Base-by-base conservation (phyloP, 2,888 invertebrate species). In the Xestia xanthographa region DNA sequence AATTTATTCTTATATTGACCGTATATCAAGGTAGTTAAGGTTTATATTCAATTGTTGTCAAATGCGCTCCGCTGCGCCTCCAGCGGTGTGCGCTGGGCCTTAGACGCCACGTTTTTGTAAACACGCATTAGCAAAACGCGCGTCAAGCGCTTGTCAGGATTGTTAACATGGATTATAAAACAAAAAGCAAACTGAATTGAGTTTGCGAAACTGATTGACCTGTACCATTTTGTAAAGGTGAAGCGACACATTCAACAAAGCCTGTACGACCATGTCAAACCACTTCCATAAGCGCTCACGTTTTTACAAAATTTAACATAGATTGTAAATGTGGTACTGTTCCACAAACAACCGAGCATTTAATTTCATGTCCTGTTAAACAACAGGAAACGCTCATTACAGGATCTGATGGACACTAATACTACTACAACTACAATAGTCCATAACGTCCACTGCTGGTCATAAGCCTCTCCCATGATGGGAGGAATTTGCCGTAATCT, bases 91-190 rank as follows among this genome's bases (percentile, higher is more conserved):
- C n/a, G n/a, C n/a, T n/a, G n/a, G n/a, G n/a, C n/a, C n/a, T n/a
- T n/a, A 20, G n/a, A 65, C 58, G 68, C 0, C 48, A 22, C 17
- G 11, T 67, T 65, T 41, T 62, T 70, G 78, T 82, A 72, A 85
- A 66, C 74, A 48, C 71, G 56, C 83, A 77, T 75, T 70, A 86
- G 79, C 78, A 84, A 83, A 84, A 83, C 66, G 75, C 83, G 75
- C 86, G 84, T 79, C 86, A 84, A 84, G 86, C 85, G 86, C 86
- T 71, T 45, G 74, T 79, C 72, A 83, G 62, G 83, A 65, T 72
- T 79, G 69, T 79, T 82, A 75, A 78, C 41, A 83, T 84, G 26
- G 34, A 38, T 14, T 34, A 79, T n/a, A 63, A 63, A 48, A 67
- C 11, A 72, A 43, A 43, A 50, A 80, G 14, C 5, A 34, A 50